Evolutionary conservation across 2,888 invertebrate genomes (phyloP), one percentile per base, ranked within the genome.

Genomic region (Erannis defoliaria): DNA sequence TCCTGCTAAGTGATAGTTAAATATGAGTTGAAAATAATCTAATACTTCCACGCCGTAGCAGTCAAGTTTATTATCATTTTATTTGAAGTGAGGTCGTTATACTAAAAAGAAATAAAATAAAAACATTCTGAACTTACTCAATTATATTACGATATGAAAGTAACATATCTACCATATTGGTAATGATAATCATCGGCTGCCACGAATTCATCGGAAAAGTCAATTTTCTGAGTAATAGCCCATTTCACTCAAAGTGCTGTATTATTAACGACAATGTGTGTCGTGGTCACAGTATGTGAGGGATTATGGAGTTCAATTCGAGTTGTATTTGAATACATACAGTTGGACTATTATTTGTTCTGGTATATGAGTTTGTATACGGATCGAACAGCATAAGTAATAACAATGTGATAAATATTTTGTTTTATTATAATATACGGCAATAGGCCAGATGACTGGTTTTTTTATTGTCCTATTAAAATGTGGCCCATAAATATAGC

Each of bases 121-220:
- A 8, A 18, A 1, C 18, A 38, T 9, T 4, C 2, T 12, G n/a
- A 33, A 5, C 5, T 33, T n/a, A n/a, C n/a, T n/a, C n/a, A 33
- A 0, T n/a, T 2, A 33, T 33, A 2, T 33, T n/a, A 26, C 14
- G 9, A 14, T 14, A 43, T 14, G 26, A 46, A n/a, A 46, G 31
- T 18, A 31, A 23, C 49, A 21, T 23, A 23, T 49, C 49, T 35
- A 35, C 35, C 8, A 35, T 6, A 9, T 35, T 35, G n/a, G 23
- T 29, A 5, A 2, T n/a, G 29, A 45, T 40, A 35, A 19, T 49
- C 49, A 35, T 23, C 14, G 26, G 45, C 54, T 33, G 38, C 33
- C 43, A 38, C 60, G 62, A 68, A 68, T 73, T 73, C 70, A 73
- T 69, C 65, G 72, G 71, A 73, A 75, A 73, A 68, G 55, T 64